These are phyloP conservation scores for Acanthosepion esculentum DNA, from an alignment of 2,888 invertebrate species.

Conservation along the genomic window DNA sequence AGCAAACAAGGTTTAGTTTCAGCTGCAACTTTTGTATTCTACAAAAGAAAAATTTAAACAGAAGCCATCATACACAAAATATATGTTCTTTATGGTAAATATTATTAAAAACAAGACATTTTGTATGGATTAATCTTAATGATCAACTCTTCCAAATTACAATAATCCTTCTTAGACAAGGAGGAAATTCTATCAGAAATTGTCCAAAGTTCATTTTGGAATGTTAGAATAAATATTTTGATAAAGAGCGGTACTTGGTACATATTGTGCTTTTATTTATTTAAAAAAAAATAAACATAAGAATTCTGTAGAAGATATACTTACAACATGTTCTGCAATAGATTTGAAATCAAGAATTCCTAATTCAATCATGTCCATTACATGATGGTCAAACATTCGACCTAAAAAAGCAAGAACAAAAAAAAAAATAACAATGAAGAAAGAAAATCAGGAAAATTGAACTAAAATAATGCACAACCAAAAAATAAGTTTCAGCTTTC, in stretches of 20 bases:
- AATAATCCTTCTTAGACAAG: too few species aligned
- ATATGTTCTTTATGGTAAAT: background rate
- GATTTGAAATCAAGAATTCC: slow-evolving; percentile 88
- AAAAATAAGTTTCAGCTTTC: too few species aligned
- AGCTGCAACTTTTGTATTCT: slow-evolving; percentile 73
- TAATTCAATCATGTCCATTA: slow-evolving; percentile 97
- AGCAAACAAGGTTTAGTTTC: slow-evolving; percentile 93
- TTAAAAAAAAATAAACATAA: background rate
- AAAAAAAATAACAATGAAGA: background rate
- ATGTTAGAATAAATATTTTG: background rate
- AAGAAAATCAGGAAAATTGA: background rate
- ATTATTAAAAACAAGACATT: too few species aligned
- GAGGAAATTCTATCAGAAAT: too few species aligned
- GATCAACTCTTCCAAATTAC: too few species aligned
- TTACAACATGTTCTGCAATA: slow-evolving; percentile 82
- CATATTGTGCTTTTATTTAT: background rate
- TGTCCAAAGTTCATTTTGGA: too few species aligned
- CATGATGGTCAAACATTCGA: slow-evolving; percentile 89
- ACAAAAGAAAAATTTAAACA: slow-evolving; percentile 48
- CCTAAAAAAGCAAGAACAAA: slow-evolving; percentile 73
- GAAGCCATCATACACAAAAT: background rate
- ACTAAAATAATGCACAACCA: too few species aligned
- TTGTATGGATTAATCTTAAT: too few species aligned
- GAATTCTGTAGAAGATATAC: background rate
- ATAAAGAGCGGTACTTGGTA: background rate